Conservation (phyloP, 1,140 invertebrate genomes). For the Neomicropteryx cornuta region DNA sequence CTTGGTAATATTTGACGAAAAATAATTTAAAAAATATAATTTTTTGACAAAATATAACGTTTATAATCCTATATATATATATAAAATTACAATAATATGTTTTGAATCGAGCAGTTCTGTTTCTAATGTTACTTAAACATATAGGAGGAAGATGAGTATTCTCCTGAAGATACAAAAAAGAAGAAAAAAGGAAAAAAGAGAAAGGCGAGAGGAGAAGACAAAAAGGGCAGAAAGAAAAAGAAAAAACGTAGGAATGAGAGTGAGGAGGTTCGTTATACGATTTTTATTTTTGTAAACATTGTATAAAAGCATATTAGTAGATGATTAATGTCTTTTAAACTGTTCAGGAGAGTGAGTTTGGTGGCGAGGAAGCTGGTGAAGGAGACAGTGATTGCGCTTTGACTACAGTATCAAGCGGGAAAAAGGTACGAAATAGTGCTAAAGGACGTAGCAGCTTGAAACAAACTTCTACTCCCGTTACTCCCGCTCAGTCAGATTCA, state of each 20-base stretch:
- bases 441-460: constrained; percentile 33
- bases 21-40: no score
- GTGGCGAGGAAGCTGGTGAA: constrained; percentile 54
- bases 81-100: no score
- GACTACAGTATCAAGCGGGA: constrained; percentile 43
- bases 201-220: constrained; percentile 75
- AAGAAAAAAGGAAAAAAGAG: constrained; percentile 88
- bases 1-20: no score
- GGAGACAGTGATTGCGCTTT: constrained; percentile 57
- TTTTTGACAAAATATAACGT: no score
- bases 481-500: constrained; percentile 36
- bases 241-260: constrained; percentile 88
- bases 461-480: constrained; percentile 29
- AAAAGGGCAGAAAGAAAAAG: constrained; percentile 85
- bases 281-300: not conserved
- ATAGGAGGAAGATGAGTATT: constrained; percentile 77
- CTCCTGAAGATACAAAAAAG: constrained; percentile 69
- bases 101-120: no score
- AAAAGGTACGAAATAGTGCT: constrained; percentile 33
- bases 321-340: not conserved
- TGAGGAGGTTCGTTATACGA: constrained; percentile 58
- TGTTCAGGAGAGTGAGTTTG: constrained; percentile 73
- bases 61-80: no score
- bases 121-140: constrained; percentile 15
- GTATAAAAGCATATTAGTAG: not conserved